Evolutionary conservation across 2,888 invertebrate genomes (phyloP).

Genomic region (Drosophila siamana): DNA sequence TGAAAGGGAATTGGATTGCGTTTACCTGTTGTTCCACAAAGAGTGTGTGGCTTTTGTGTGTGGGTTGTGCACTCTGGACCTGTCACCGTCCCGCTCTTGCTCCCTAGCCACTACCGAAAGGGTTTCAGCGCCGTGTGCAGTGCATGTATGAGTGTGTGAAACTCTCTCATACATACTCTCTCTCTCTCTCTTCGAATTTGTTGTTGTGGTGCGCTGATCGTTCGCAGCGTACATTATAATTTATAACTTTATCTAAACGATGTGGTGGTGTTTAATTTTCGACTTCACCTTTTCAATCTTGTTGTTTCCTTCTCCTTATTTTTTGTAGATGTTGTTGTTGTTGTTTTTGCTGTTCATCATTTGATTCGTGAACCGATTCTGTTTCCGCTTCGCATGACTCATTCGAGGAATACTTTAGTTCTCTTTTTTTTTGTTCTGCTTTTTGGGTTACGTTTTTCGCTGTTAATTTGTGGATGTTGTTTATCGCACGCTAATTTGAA

Average conservation of each 20-base stretch:
- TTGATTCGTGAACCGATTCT: slow-evolving; percentile 54
- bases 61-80: slow-evolving; percentile 42
- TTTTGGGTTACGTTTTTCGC: slow-evolving; percentile 18
- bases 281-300: slow-evolving; percentile 79
- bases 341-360: slow-evolving; percentile 20
- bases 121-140: slow-evolving; percentile 45
- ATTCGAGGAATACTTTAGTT: slow-evolving; percentile 52
- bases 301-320: slow-evolving; percentile 32
- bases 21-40: slow-evolving; percentile 49
- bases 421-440: slow-evolving; percentile 4
- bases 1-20: slow-evolving; percentile 29
- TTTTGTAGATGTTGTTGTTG: slow-evolving; percentile 22
- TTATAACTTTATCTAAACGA: slow-evolving; percentile 84
- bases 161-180: not conserved
- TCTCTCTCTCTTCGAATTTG: slow-evolving; percentile 47
- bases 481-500: slow-evolving; percentile 73
- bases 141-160: not conserved
- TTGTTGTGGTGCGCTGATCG: slow-evolving; percentile 58
- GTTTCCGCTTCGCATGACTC: slow-evolving; percentile 77
- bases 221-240: slow-evolving; percentile 80
- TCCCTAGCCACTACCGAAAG: slow-evolving; percentile 32
- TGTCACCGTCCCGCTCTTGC: slow-evolving; percentile 1
- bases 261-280: slow-evolving; percentile 84
- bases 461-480: slow-evolving; percentile 37
- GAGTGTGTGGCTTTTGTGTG: slow-evolving; percentile 34